Evolutionary conservation across 2,888 invertebrate genomes (phyloP).

Genomic region (Silvanus unidentatus): DNA sequence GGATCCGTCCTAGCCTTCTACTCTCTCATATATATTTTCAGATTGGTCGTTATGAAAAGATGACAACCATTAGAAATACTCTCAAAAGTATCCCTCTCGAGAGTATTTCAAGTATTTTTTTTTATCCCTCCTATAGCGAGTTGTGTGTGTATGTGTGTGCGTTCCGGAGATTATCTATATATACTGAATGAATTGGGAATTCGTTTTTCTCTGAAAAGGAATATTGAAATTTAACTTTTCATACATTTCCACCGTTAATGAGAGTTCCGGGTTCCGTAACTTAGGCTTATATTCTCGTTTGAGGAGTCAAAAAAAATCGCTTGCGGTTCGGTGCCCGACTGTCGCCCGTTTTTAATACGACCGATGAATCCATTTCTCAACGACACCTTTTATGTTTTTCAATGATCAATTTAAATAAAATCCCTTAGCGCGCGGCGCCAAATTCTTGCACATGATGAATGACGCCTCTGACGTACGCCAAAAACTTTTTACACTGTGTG

Average conservation of each 20-base stretch:
- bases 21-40: slow-evolving; percentile 8
- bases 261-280: no score
- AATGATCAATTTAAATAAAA: slow-evolving; percentile 43
- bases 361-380: slow-evolving; percentile 39
- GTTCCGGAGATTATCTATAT: no score
- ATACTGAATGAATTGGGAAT: no score
- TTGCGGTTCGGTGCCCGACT: slow-evolving; percentile 24
- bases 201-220: no score
- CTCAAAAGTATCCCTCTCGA: slow-evolving; percentile 6
- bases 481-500: slow-evolving; percentile 35
- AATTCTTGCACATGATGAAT: slow-evolving; percentile 36
- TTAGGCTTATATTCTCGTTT: no score
- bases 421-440: slow-evolving; percentile 32
- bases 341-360: slow-evolving; percentile 32
- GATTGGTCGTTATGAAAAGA: slow-evolving; percentile 12
- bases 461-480: slow-evolving; percentile 35
- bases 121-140: no score
- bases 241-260: no score
- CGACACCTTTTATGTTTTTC: slow-evolving; percentile 42
- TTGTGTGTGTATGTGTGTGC: no score
- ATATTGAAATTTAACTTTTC: no score
- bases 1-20: slow-evolving; percentile 8
- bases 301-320: no score
- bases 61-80: slow-evolving; percentile 13
- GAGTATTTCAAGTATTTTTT: neutral